A percentile compares a stretch with the other conserved stretches of the same genome.
Evolutionary conservation across 1,140 invertebrate species (phyloP).

Genomic region (Teleogryllus occipitalis): DNA sequence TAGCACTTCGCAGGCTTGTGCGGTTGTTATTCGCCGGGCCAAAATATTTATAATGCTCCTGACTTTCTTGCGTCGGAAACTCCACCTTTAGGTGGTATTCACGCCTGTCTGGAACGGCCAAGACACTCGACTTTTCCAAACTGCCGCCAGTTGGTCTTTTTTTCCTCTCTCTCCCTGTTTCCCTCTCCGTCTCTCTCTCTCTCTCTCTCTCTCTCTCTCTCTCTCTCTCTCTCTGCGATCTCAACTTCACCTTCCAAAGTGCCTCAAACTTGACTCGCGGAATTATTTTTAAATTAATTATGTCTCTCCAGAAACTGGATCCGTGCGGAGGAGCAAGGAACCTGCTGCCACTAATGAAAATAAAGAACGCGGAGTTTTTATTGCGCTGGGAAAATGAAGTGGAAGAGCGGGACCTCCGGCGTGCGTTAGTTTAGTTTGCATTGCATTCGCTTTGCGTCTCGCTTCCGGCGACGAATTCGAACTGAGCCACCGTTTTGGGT

Average conservation of each 20-base stretch:
- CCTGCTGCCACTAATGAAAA: neutral
- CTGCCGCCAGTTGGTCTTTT: neutral
- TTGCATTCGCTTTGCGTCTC: neutral
- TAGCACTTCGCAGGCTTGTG: neutral
- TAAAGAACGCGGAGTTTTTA: neutral
- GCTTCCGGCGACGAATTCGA: neutral
- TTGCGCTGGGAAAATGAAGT: neutral
- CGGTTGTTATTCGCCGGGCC: neutral
- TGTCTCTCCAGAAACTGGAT: neutral
- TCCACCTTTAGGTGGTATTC: neutral
- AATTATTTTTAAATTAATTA: constrained; percentile 6
- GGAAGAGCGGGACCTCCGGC: neutral
- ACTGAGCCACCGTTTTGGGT: neutral
- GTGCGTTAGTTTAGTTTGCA: neutral
- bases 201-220: neutral
- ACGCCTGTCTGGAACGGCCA: neutral
- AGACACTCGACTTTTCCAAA: neutral
- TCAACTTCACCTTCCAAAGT: neutral
- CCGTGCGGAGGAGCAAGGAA: neutral
- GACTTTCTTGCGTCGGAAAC: neutral
- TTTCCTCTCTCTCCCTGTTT: no score
- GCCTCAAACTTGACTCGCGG: neutral
- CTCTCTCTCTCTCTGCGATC: neutral
- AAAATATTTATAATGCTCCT: neutral
- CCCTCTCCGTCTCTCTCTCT: no score